These are phyloP conservation scores for Microctonus brassicae DNA, from an alignment of 2,888 invertebrate species.

Conservation along the genomic window DNA sequence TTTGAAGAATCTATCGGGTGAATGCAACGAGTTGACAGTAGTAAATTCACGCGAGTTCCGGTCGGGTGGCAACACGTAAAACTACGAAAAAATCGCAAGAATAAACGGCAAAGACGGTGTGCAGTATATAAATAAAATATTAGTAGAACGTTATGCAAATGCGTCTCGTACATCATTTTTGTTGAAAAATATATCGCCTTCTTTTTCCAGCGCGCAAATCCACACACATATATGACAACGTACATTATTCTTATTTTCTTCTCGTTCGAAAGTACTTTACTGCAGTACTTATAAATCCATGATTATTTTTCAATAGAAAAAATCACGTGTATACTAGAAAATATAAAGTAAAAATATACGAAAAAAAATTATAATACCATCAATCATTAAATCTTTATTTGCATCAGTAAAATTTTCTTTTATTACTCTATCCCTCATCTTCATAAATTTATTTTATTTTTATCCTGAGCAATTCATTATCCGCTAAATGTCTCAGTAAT, in stretches of 20 bases:
- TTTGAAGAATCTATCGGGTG: background rate
- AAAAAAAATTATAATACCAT: too few species aligned
- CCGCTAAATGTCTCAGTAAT: too few species aligned
- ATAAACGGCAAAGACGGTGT: background rate
- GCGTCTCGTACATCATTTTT: constrained; percentile 57
- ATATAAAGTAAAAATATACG: too few species aligned
- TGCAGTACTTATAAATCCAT: background rate
- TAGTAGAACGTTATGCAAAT: constrained; percentile 53
- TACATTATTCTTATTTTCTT: constrained; percentile 6
- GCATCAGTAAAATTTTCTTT: too few species aligned
- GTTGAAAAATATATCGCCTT: constrained; percentile 7
- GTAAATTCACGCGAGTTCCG: background rate
- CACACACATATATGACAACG: background rate
- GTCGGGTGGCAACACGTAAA: background rate
- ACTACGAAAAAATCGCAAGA: background rate
- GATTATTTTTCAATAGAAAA: background rate
- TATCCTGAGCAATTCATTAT: too few species aligned
- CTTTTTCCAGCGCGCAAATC: too few species aligned
- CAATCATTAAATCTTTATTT: too few species aligned
- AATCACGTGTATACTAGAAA: too few species aligned
- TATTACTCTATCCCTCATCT: too few species aligned
- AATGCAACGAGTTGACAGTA: background rate
- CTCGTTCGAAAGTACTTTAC: background rate
- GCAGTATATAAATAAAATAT: too few species aligned
- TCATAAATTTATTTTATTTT: too few species aligned